Base-by-base conservation (phyloP, 1,140 invertebrate species). In the Drosophila parabipectinata region DNA sequence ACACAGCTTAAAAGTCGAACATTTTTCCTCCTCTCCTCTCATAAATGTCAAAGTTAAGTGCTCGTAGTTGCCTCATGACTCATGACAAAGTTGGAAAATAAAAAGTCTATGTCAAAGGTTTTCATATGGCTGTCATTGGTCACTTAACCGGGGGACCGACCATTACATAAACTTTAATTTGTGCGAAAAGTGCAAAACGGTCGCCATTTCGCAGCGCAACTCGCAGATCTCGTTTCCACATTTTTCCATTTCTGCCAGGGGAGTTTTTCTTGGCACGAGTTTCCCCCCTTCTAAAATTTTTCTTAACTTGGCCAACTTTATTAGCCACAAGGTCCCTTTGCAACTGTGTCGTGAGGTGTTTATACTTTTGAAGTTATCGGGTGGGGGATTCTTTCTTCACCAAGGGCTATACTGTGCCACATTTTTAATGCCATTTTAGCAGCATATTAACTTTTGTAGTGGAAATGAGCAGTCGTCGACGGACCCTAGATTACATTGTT, bases 381-480 rank as follows among this genome's bases (percentile, higher is more conserved):
- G 67, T 62, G 62, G 60, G 76, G 55, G 12, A 15, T 28, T 21
- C 28, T 10, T 47, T 14, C 45, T 21, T 28, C 24, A 24, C 44
- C 21, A 21, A 21, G 21, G 21, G 21, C 21, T 28, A 28, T 37
- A 37, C 34, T n/a, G 34, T 50, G 71, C 34, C 63, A 32, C 52
- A 55, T 48, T 77, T 77, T 88, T 88, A 88, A 82, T 87, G 75
- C 71, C 82, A 88, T 87, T 69, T 87, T 87, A 87, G 82, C 83
- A 87, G 83, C 75, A 79, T 88, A 87, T 87, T 87, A 85, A 87
- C 78, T 81, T 87, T 82, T 81, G 78, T 78, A 77, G 78, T 87
- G 68, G 82, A 75, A 87, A 78, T 78, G 82, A 85, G 78, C 82
- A 84, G 77, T 73, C 82, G 71, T 34, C 56, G 64, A 51, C 44